These are phyloP conservation scores for Pogona vitticeps DNA, from an alignment of 2,113 vertebrate genomes.

Conservation along the genomic window DNA sequence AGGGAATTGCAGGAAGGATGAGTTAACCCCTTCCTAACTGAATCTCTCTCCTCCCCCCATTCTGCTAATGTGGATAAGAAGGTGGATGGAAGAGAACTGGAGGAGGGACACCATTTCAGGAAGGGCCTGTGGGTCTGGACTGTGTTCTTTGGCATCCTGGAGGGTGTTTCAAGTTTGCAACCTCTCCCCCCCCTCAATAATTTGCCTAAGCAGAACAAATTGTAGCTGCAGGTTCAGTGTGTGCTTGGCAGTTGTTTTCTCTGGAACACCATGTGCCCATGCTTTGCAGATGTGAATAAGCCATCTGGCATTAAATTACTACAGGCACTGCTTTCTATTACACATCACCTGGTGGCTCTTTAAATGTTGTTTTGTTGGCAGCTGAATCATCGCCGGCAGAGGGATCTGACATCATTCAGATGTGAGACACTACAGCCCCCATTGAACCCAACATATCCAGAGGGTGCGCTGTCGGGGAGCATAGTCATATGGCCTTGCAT, in stretches of 20 bases:
- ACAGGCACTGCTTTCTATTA: background rate
- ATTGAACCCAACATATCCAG: too few species aligned
- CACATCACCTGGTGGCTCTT: background rate
- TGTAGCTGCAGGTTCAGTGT: too few species aligned
- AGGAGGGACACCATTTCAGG: background rate
- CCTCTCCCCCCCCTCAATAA: too few species aligned
- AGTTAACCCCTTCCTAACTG: conserved; percentile 9
- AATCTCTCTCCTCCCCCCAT: background rate
- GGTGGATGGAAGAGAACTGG: too few species aligned
- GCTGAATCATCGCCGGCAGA: too few species aligned
- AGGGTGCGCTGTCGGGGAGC: too few species aligned
- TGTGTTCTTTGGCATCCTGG: background rate
- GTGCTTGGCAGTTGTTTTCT: background rate
- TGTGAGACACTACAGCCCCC: too few species aligned
- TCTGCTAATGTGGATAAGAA: background rate
- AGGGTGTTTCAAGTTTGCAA: background rate
- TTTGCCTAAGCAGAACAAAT: too few species aligned
- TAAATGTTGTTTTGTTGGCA: background rate
- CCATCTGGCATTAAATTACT: background rate
- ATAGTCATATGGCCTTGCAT: too few species aligned
- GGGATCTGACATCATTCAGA: too few species aligned
- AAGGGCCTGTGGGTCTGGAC: background rate
- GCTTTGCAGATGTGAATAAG: background rate
- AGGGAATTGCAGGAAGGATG: background rate
- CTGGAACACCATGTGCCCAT: background rate